A percentile compares a stretch with the other conserved stretches of the same genome.
Conservation (phyloP, 1,140 invertebrate species). For the Neuroterus valhalla region DNA sequence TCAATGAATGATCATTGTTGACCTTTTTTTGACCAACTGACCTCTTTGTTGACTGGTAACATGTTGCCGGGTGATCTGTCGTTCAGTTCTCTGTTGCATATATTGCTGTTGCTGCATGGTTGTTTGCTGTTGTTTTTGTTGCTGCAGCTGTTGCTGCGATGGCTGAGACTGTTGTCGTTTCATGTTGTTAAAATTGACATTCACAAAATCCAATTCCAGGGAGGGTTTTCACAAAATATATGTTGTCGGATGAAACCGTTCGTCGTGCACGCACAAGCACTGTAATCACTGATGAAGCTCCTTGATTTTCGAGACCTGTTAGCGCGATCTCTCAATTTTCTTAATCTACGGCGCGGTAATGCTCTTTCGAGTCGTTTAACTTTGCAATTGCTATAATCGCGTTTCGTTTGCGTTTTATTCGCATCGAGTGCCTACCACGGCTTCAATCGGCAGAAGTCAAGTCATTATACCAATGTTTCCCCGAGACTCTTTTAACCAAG, state of each 20-base stretch:
- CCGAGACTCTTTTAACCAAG: conserved; percentile 87
- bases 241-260: conserved; percentile 19
- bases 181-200: conserved; percentile 60
- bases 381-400: conserved; percentile 42
- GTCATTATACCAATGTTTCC: conserved; percentile 82
- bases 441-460: conserved; percentile 84
- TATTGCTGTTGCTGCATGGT: conserved; percentile 72
- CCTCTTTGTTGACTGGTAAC: conserved; percentile 87
- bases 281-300: conserved; percentile 39
- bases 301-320: conserved; percentile 34
- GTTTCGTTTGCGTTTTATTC: conserved; percentile 42
- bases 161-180: conserved; percentile 77
- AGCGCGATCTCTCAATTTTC: conserved; percentile 28
- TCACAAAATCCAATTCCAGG: conserved; percentile 52
- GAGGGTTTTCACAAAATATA: conserved; percentile 38
- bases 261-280: conserved; percentile 60
- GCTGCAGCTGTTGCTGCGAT: conserved; percentile 63
- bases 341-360: conserved; percentile 34
- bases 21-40: conserved; percentile 69
- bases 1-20: no score
- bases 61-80: conserved; percentile 83
- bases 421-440: conserved; percentile 72
- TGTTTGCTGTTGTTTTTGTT: conserved; percentile 59
- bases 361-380: conserved; percentile 48
- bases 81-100: conserved; percentile 83